Evolutionary conservation across 2,888 invertebrate species (phyloP), one percentile per base, ranked within the genome.

Genomic region (Polietes domitor): DNA sequence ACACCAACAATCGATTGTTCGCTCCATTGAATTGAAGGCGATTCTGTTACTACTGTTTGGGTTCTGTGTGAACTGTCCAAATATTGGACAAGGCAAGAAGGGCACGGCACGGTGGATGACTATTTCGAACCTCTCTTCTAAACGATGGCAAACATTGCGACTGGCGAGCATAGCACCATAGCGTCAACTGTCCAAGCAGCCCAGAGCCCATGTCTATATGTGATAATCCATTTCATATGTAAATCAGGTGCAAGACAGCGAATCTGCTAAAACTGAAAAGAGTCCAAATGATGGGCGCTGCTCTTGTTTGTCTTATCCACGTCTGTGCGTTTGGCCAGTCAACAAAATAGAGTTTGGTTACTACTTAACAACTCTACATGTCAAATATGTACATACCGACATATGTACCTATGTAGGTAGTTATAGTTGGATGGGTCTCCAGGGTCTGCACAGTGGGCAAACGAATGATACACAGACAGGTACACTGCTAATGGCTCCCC

Each of bases 61-160:
- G 37, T 61, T 70, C 68, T 73, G 43, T 77, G 74, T 65, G 71
- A 74, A 71, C 76, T 71, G 73, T 74, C 80, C 74, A 83, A 83
- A 83, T 10, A 77, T 63, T 68, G 65, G 41, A 32, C 24, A 55
- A 37, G 55, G 17, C 21, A n/a, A 73, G 72, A 73, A 41, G 72
- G 43, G 43, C 73, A 26, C 55, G 24, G 24, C 12, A 12, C 5
- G 10, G 17, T 74, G 80, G 77, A 47, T 65, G 73, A 63, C 61
- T 15, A 73, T 86, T 86, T 87, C 83, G 77, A 85, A 83, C 43
- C 19, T 81, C 47, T 77, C 85, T 87, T 88, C 90, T 89, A 90
- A 90, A 89, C 82, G 89, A 89, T 87, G 86, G 85, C 86, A 90
- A 90, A 90, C 87, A 88, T 71, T 77, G 26, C 37, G 63, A 70